Conservation (phyloP, 1,140 invertebrate genomes). For the Rhagoletis zephyria region DNA sequence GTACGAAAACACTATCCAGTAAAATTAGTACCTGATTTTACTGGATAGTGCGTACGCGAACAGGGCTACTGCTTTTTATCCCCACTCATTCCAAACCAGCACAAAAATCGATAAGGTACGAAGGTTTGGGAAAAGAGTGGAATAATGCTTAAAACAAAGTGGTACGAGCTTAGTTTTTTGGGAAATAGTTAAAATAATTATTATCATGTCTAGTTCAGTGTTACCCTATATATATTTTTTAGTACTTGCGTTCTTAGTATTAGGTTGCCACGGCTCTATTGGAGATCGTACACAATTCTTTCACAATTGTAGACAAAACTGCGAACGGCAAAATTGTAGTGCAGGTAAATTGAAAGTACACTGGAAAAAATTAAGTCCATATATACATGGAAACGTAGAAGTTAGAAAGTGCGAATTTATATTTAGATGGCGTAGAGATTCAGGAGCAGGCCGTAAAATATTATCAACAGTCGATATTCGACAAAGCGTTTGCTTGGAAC, state of each 20-base stretch:
- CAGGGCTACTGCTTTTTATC: background rate
- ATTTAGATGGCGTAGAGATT: conserved; percentile 76
- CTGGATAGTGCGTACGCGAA: too few species aligned
- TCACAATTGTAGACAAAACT: conserved; percentile 70
- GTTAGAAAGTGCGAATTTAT: background rate
- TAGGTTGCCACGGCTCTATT: conserved; percentile 59
- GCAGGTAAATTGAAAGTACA: conserved; percentile 64
- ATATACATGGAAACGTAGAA: background rate
- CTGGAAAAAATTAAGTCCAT: background rate
- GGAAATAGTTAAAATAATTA: conserved; percentile 5
- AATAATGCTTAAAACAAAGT: conserved; percentile 8
- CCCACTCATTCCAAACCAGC: background rate
- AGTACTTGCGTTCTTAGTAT: conserved; percentile 52
- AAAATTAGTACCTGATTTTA: too few species aligned
- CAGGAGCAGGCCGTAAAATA: conserved; percentile 72
- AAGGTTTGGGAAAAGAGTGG: background rate
- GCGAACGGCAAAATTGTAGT: conserved; percentile 69
- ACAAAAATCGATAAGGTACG: conserved; percentile 12
- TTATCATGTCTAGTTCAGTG: conserved; percentile 18
- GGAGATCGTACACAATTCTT: conserved; percentile 70
- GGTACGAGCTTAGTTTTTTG: background rate
- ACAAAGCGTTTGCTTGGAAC: conserved; percentile 80
- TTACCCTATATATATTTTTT: conserved; percentile 52
- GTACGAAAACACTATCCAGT: too few species aligned
- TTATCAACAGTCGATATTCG: conserved; percentile 75